A percentile compares a stretch with the other conserved stretches of the same genome.
phyloP scores from a whole-genome alignment of 2,113 vertebrate genomes.

The Chionomys nivalis region DNA sequence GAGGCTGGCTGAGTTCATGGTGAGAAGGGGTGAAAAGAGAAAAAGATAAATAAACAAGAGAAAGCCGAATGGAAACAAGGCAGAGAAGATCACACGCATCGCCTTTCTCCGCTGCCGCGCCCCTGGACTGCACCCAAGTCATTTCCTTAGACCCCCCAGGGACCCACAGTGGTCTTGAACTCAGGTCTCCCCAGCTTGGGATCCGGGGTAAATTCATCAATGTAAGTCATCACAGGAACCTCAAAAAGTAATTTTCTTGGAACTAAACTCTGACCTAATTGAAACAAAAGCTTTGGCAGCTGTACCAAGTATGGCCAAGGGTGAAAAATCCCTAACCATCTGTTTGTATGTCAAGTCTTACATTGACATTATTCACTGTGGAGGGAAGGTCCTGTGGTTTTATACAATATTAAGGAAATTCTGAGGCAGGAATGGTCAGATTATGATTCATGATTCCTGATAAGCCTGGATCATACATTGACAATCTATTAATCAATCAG shows the following conservation, averaged over 20 bases:
- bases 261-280: neutral
- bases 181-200: neutral
- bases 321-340: neutral
- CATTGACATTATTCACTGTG: neutral
- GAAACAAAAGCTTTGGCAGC: neutral
- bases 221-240: neutral
- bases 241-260: neutral
- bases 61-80: neutral
- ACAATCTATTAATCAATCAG: accelerated
- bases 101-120: neutral
- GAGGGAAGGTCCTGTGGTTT: neutral
- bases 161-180: no score
- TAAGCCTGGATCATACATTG: neutral
- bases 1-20: neutral
- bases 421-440: neutral
- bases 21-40: neutral
- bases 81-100: neutral
- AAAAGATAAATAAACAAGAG: neutral
- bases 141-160: neutral
- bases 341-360: neutral
- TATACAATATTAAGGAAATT: neutral
- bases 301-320: neutral
- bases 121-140: no score
- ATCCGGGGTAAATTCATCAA: neutral
- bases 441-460: neutral